Base-by-base conservation (phyloP, 2,888 invertebrate species). In the Neoitamus cyanurus region DNA sequence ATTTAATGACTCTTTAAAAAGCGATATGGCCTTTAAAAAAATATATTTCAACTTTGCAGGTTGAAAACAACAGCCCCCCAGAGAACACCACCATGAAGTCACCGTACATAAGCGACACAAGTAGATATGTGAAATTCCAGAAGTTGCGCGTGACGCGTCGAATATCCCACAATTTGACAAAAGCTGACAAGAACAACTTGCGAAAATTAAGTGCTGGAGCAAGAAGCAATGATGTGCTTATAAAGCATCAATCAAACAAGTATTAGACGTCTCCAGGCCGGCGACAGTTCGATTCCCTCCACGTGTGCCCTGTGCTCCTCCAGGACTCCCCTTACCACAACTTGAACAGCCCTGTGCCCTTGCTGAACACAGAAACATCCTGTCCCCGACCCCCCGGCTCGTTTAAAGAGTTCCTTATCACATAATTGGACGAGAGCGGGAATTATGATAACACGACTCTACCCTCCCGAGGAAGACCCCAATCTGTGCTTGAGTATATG, bases 361-460 rank as follows among this genome's bases (percentile, higher is more conserved):
- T 73, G 36, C 20, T 9, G 20, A 73, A 73, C 36, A 73, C 15
- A 15, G 15, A 37, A 73, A 34, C 73, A 36, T 11, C 73, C 31
- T 37, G 31, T 15, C 73, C 73, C 15, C 72, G 31, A 73, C 11
- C 58, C 36, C 34, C 70, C 15, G 73, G 31, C 9, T 37, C 15
- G 15, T 37, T 73, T 34, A 34, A 77, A 46, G 46, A 77, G 58
- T 46, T 77, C 77, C 46, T 77, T 77, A 48, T 77, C 77, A 13
- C 46, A 28, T 42, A 42, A 77, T 77, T 77, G 46, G 77, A 77
- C 48, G 30, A 77, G 77, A 46, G 28, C 20, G 28, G 58, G 86
- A 88, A 89, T 87, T 88, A 91, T 91, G 91, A 88, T 91, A 89
- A 90, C 90, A 87, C 88, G 89, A 87, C 89, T 91, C 42, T 91